phyloP scores from a whole-genome alignment of 37 sponge, comb jelly and placozoan species.

The Crambe crambe region DNA sequence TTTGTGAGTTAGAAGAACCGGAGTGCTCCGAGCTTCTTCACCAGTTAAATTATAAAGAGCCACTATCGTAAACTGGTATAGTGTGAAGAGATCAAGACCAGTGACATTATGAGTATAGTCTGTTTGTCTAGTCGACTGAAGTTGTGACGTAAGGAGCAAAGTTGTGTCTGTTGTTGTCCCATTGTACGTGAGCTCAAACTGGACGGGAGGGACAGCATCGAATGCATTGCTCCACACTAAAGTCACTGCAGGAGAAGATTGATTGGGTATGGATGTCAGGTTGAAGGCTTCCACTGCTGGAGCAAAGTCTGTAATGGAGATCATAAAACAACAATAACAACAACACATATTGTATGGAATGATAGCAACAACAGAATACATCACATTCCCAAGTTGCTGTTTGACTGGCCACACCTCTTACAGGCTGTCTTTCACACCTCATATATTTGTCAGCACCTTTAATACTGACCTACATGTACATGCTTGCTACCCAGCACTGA shows the following conservation, averaged over 20 bases:
- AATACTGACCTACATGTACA: too few species aligned
- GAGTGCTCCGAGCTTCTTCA: background rate
- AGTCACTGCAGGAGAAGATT: background rate
- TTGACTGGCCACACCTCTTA: too few species aligned
- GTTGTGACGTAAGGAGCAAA: too few species aligned
- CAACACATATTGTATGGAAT: background rate
- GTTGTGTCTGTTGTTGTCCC: too few species aligned
- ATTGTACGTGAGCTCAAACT: constrained; percentile 9
- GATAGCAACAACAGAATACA: background rate
- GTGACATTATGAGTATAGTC: background rate
- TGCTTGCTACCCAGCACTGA: too few species aligned
- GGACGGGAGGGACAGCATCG: constrained; percentile 9
- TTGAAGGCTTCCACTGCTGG: background rate
- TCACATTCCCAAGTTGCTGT: background rate
- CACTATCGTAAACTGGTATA: constrained; percentile 1
- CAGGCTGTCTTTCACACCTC: too few species aligned
- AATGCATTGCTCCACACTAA: constrained; percentile 28
- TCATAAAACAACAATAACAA: background rate
- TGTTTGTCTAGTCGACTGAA: background rate
- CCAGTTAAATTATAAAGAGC: background rate
- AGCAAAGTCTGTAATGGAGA: constrained; percentile 45
- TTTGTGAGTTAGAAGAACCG: background rate
- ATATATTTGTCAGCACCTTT: too few species aligned
- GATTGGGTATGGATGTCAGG: background rate
- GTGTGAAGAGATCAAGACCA: background rate